Base-by-base conservation (phyloP, 2,797 vertebrate species). In the Adelosebastes latens region DNA sequence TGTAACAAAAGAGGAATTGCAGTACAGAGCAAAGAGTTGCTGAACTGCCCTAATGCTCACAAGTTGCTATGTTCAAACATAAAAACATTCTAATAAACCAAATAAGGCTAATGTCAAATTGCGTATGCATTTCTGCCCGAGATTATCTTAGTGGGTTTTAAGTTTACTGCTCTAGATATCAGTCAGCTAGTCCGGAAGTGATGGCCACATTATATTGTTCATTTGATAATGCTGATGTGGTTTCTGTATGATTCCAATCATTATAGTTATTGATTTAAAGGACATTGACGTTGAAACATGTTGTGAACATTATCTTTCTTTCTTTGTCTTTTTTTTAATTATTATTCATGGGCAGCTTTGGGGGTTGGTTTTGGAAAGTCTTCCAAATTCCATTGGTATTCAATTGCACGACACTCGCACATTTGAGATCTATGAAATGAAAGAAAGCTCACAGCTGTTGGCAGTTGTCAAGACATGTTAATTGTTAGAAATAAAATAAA, bases 381-480 rank as follows among this genome's bases (percentile, higher is more conserved):
- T 68, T 82, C 60, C 66, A 89, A 73, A 90, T 90, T 88, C 83
- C 85, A 55, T 9, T 79, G 80, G 84, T 80, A 74, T 87, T 72
- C 67, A 81, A 68, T 87, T 90, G 59, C 82, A 85, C 69, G 53
- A 32, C 32, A 61, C 29, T 81, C 55, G 34, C 42, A 72, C 71
- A 65, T 66, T 34, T 77, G 12, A 66, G 32, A 81, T 59, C 2
- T 58, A 34, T 79, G 55, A 71, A 18, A 46, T 83, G 10, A 68
- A 60, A 68, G 12, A 74, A 78, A 78, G 24, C 29, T 46, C 0
- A 59, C 31, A 12, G 2, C 11, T 14, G 13, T 14, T 12, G 13
- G 13, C 34, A 10, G 5, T 34, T 34, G 34, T 10, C 34, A 34
- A 34, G 8, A 34, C 9, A 2, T 34, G 34, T 34, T 34, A 8